Base-by-base conservation (phyloP, 2,888 invertebrate species). In the Hypsopygia costalis region DNA sequence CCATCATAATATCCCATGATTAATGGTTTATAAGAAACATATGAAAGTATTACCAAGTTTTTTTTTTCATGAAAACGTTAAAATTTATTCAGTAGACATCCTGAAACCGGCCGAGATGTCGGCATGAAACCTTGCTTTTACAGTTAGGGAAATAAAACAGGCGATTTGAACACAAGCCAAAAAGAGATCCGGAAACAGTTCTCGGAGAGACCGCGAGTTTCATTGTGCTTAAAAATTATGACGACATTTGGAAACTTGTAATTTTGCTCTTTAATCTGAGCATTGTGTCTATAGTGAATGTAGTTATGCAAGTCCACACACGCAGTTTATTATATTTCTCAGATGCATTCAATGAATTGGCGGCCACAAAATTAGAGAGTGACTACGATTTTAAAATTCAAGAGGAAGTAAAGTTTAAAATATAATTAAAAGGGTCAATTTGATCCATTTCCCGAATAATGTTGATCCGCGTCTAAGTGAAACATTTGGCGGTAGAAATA, bases 151-250 rank as follows among this genome's bases (percentile, higher is more conserved):
- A 47, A 58, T 57, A 62, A 59, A 62, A 58, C 48, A 47, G 42
- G 47, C 43, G 45, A 62, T 59, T 73, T 75, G 68, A 72, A 72
- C 62, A 42, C 45, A 50, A 54, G 70, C 70, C 72, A 70, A 72
- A 61, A 62, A 52, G 48, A 49, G 49, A 58, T 60, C 55, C 50
- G 48, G 58, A 51, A 47, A 54, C 58, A 61, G 49, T 55, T 52
- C 40, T 43, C 49, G 30, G 51, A 52, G 55, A 50, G 34, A 48
- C 31, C 32, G 34, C 45, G 42, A 42, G 52, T 50, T 62, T 47
- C 48, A 52, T 51, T 53, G 49, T 56, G 47, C 45, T 51, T 36
- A 41, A 46, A 46, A 48, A 16, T 16, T 39, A 48, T 38, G 47
- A 21, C 44, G 44, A 47, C 37, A 38, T 30, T 39, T 41, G 41